Evolutionary conservation across 1,140 invertebrate genomes (phyloP), one percentile per base, ranked within the genome.

Genomic region (Zaprionus ghesquierei): DNA sequence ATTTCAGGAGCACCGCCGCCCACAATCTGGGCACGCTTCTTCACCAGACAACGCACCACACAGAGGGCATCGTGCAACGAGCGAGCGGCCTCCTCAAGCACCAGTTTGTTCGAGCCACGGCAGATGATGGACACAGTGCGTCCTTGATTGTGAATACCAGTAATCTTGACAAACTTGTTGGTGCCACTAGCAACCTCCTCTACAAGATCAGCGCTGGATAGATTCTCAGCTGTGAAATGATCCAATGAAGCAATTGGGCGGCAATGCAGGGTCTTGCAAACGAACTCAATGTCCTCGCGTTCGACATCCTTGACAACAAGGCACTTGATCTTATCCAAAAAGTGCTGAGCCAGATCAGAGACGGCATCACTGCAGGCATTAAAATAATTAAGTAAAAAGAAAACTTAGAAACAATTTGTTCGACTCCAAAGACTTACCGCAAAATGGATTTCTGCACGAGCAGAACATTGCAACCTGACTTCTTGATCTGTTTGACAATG

Each of bases 401-500:
- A 25, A 27, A 2, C 8, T 6, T 6, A 18, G 49, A 13, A 51
- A 23, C 38, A 0, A 5, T 10, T n/a, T n/a, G n/a, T n/a, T n/a
- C n/a, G 6, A 1, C 4, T 13, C 0, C 18, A 2, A 12, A 2
- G 25, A 55, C 58, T 41, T 27, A 86, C 82, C 98, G 95, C 31
- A 99, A 93, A 92, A 99, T 99, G 1, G 98, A 99, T 93, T 99
- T 99, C 93, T 99, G 99, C 51, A 99, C 98, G 13, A 99, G 93
- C 1, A 99, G 94, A 27, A 99, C 97, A 93, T 98, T 99, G 92
- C 99, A 99, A 5, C 98, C 98, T 75, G 98, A 94, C 89, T 99
- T 99, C 92, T 99, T 99, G 50, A 99, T 98, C 92, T 99, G 98
- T 93, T 99, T 99, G 0, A 99, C 97, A 90, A 99, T 99, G 82